Conservation (phyloP, 2,113 vertebrate species). For the Rhadina sibilatrix region DNA sequence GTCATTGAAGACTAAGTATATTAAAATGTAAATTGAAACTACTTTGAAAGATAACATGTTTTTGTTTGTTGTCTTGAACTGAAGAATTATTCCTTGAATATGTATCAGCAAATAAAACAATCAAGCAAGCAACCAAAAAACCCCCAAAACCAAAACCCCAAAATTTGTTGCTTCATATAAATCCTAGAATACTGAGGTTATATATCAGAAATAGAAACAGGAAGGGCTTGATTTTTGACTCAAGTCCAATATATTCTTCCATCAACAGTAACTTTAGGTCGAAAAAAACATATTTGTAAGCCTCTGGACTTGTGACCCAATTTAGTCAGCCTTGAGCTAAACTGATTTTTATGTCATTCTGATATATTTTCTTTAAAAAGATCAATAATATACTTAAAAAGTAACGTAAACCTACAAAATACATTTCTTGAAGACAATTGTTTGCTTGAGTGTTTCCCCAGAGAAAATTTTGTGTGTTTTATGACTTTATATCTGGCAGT, state of each 20-base stretch:
- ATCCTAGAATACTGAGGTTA: not conserved
- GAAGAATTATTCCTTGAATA: not conserved
- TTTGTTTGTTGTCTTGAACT: not conserved
- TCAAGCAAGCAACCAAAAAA: not conserved
- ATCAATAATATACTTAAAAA: not conserved
- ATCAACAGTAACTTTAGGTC: not conserved
- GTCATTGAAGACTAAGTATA: not conserved
- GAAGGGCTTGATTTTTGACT: not conserved
- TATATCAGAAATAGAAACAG: not conserved
- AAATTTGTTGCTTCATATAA: not conserved
- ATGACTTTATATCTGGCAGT: not conserved
- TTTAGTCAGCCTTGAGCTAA: not conserved
- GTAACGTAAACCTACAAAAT: not conserved
- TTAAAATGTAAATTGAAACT: not conserved
- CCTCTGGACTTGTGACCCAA: not conserved
- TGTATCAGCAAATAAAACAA: not conserved
- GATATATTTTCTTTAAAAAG: not conserved
- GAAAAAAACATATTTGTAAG: not conserved
- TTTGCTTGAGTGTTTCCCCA: not conserved
- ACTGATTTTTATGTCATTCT: not conserved
- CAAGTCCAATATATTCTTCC: not conserved
- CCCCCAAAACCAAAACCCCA: rapidly evolving
- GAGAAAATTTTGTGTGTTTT: not conserved
- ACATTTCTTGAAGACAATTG: not conserved
- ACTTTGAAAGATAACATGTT: not conserved